These are phyloP conservation scores for Thalassarche chlororhynchos DNA, from an alignment of 2,113 vertebrate species.

Conservation along the genomic window DNA sequence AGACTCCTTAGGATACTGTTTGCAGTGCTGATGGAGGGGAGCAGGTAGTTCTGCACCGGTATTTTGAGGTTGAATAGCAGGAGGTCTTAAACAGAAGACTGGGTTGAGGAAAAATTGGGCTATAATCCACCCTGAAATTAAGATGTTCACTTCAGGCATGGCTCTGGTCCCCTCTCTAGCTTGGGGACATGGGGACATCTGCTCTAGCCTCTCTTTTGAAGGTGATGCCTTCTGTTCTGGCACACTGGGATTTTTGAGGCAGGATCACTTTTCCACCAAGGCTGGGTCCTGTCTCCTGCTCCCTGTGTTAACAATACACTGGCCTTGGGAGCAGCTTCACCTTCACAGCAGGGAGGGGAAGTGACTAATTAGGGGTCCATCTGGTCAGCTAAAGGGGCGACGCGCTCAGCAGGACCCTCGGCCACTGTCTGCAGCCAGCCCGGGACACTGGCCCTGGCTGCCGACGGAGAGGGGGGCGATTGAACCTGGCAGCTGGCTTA, in stretches of 20 bases:
- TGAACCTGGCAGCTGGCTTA: not conserved
- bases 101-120: not conserved
- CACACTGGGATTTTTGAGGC: not conserved
- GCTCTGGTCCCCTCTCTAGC: not conserved
- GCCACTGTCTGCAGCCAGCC: not conserved
- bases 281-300: not conserved
- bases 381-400: not conserved
- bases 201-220: not conserved
- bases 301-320: not conserved
- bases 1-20: not conserved
- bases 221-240: not conserved
- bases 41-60: not conserved
- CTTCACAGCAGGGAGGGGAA: not conserved
- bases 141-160: not conserved
- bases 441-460: not conserved
- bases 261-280: not conserved
- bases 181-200: not conserved
- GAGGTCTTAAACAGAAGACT: not conserved
- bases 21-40: not conserved
- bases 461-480: too few species aligned
- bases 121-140: not conserved
- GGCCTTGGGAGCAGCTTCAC: not conserved
- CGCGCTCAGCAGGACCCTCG: not conserved
- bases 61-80: not conserved
- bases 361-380: rapidly evolving